Evolutionary conservation across 1,140 invertebrate species (phyloP), one percentile per base, ranked within the genome.

Genomic region (Eulimnadia texana): DNA sequence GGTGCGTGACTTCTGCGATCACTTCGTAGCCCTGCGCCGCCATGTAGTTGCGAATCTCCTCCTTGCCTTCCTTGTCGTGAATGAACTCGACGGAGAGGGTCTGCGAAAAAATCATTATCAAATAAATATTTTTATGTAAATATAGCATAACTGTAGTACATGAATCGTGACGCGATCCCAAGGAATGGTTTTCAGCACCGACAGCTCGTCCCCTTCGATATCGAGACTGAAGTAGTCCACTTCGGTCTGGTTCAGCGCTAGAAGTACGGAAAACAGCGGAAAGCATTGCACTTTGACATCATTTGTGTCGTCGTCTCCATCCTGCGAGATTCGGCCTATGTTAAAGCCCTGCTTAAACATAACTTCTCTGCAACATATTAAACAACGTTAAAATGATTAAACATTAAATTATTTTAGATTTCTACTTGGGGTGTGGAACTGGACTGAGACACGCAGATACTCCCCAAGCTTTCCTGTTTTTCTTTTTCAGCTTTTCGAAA

Each of bases 221-320:
- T 84, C 84, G 60, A 91, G 74, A 69, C 81, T 82, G 59, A 90
- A 74, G 69, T 85, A 84, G 74, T 88, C 82, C 50, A 88, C 74
- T 27, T 72, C 74, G 16, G 81, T 81, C 49, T 81, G 77, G 67
- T 85, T 84, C 64, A 85, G 82, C 29, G 87, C 87, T 61, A 87
- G 73, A 67, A 91, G 73, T 59, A 90, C 75, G 20, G 87, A 86
- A 69, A 83, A 86, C 56, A 92, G 76, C 64, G 89, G 88, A 71
- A 90, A 88, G 73, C 88, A 91, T 70, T 86, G 84, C 55, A 90
- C 82, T 25, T 67, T 13, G 29, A 63, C 61, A 16, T 19, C 25
- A n/a, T 47, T 50, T 23, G 3, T 27, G 25, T 20, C 27, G 22
- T 28, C 29, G 16, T 57, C 27, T 13, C 29, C 55, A 20, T 33